These are phyloP conservation scores for Imbricaverruca yamaguchii DNA, from an alignment of 2,888 invertebrate species.

Conservation along the genomic window DNA sequence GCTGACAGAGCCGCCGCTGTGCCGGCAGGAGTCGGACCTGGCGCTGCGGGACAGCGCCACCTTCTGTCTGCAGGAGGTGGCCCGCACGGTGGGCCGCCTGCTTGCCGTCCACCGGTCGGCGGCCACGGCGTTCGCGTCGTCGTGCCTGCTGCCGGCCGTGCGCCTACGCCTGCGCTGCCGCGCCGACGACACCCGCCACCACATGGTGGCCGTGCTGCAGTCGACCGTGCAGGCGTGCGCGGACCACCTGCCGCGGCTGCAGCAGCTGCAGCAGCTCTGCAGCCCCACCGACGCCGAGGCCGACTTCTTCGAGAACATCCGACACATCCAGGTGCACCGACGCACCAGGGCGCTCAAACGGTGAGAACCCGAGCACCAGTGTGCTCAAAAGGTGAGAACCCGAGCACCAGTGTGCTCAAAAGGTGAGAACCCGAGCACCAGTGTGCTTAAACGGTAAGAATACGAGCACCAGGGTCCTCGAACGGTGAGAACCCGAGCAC, in stretches of 20 bases:
- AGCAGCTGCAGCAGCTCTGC: constrained; percentile 27
- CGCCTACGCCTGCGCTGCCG: constrained; percentile 62
- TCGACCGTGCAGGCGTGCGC: constrained; percentile 48
- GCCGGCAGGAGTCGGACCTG: constrained; percentile 62
- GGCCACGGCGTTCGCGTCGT: constrained; percentile 60
- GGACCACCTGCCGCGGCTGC: constrained; percentile 23
- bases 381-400: too few species aligned
- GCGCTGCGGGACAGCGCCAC: constrained; percentile 71
- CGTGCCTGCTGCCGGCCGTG: constrained; percentile 63
- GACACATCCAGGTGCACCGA: constrained; percentile 77
- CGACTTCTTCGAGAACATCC: constrained; percentile 90
- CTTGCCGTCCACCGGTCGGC: constrained; percentile 50
- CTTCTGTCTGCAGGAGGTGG: constrained; percentile 60
- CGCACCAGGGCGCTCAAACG: constrained; percentile 65
- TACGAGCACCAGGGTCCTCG: too few species aligned
- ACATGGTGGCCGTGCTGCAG: constrained; percentile 70
- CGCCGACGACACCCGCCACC: constrained; percentile 64
- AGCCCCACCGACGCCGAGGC: constrained; percentile 61
- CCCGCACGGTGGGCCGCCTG: constrained; percentile 53
- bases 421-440: too few species aligned
- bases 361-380: neutral
- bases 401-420: too few species aligned
- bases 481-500: too few species aligned
- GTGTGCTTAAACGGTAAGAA: too few species aligned
- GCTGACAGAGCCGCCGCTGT: constrained; percentile 24